Evolutionary conservation across 2,113 vertebrate species (phyloP).

Genomic region (Trochalopteron elliotii): DNA sequence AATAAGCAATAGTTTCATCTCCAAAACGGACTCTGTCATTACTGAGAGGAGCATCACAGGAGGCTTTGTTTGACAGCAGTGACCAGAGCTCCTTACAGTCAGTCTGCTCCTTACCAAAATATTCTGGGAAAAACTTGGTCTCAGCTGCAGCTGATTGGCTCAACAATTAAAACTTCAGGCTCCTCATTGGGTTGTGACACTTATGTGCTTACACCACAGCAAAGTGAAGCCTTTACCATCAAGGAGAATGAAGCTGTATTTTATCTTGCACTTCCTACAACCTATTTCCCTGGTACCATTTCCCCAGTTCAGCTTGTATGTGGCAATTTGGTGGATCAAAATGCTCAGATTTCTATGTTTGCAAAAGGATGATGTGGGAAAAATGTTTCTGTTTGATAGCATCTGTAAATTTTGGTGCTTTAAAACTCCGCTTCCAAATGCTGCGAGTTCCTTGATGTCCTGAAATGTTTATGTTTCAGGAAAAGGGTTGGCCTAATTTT

Average conservation of each 20-base stretch:
- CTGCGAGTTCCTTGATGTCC: not conserved
- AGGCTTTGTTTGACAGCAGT: not conserved
- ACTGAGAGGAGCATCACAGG: not conserved
- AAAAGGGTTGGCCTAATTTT: not conserved
- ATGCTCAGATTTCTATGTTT: not conserved
- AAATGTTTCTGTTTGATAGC: not conserved
- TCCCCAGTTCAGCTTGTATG: not conserved
- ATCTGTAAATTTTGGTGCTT: not conserved
- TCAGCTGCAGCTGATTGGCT: not conserved
- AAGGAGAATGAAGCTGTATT: not conserved
- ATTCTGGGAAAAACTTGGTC: not conserved
- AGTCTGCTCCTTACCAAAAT: not conserved
- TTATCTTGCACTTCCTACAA: not conserved
- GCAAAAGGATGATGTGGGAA: not conserved
- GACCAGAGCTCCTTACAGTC: not conserved
- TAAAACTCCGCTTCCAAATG: not conserved
- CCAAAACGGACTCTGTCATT: not conserved
- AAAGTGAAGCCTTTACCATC: not conserved
- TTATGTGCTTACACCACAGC: fast-evolving
- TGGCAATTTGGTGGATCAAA: not conserved
- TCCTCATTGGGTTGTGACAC: not conserved
- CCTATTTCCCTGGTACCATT: fast-evolving
- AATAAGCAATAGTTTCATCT: not conserved
- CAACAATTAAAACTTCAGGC: not conserved
- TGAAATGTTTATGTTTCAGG: not conserved